Conservation (phyloP, 1,140 invertebrate genomes). For the Leguminivora glycinivorella region DNA sequence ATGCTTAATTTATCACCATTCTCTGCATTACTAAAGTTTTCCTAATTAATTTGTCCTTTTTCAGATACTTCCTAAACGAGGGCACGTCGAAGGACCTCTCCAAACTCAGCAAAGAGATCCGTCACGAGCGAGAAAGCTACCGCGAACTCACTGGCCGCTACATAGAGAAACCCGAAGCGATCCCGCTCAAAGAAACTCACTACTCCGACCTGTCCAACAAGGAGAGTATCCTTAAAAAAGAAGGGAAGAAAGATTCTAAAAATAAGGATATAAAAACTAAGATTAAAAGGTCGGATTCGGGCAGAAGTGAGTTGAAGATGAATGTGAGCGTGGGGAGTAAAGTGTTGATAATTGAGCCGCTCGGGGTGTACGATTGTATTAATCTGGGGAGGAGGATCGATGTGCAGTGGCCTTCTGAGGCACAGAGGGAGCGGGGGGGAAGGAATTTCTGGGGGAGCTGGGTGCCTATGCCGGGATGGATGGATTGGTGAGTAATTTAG, state of each 20-base stretch:
- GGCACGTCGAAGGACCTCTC: constrained; percentile 73
- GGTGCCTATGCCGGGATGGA: constrained; percentile 94
- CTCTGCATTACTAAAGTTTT: too few species aligned
- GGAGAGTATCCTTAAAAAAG: constrained; percentile 60
- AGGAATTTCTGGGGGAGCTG: constrained; percentile 93
- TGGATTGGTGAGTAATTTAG: constrained; percentile 82
- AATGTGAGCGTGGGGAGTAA: constrained; percentile 76
- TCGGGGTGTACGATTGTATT: constrained; percentile 89
- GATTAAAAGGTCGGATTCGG: constrained; percentile 72
- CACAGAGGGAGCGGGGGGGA: constrained; percentile 91
- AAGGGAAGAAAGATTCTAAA: constrained; percentile 64
- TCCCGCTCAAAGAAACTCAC: constrained; percentile 62
- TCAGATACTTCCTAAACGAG: constrained; percentile 67
- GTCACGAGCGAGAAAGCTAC: constrained; percentile 74
- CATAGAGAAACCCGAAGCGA: constrained; percentile 65
- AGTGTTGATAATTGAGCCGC: constrained; percentile 80
- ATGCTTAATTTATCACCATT: too few species aligned
- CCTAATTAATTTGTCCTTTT: constrained; percentile 11
- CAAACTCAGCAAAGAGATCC: constrained; percentile 71
- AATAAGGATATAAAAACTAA: constrained; percentile 68
- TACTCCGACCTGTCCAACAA: constrained; percentile 69
- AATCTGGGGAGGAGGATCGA: constrained; percentile 93
- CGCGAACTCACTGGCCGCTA: constrained; percentile 74
- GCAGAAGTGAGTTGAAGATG: constrained; percentile 77
- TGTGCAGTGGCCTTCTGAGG: constrained; percentile 94